Percentiles rank a stretch among this genome's conserved stretches.
Conservation (phyloP, 2,113 vertebrate species). For the Tauraco erythrolophus region DNA sequence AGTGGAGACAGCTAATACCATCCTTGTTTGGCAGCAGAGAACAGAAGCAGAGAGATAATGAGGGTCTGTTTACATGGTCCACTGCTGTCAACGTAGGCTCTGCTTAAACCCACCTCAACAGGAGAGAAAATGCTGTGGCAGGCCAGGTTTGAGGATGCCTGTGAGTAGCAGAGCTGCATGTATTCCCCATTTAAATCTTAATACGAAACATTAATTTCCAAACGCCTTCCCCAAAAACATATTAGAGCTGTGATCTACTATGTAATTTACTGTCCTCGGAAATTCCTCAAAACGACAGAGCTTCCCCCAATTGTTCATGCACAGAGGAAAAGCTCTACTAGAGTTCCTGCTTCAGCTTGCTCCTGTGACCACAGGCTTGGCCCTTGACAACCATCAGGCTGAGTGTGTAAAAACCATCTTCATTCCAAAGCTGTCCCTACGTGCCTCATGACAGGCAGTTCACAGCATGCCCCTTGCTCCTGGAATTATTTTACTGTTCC, state of each 20-base stretch:
- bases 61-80: neutral
- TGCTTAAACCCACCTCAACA: neutral
- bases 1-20: neutral
- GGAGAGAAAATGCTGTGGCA: neutral
- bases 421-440: slow-evolving; percentile 15
- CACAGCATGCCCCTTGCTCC: neutral
- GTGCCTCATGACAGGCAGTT: slow-evolving; percentile 10
- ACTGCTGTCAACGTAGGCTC: neutral
- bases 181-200: slow-evolving; percentile 35
- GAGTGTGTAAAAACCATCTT: slow-evolving; percentile 49
- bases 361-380: neutral
- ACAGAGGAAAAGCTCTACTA: slow-evolving; percentile 62
- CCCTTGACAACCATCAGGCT: neutral
- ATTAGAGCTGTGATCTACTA: slow-evolving; percentile 67
- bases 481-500: neutral
- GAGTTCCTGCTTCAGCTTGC: slow-evolving; percentile 48
- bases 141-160: neutral
- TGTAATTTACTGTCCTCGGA: slow-evolving; percentile 73
- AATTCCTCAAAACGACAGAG: slow-evolving; percentile 72
- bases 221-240: slow-evolving; percentile 66
- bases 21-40: neutral
- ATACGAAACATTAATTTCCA: slow-evolving; percentile 73
- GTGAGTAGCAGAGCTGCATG: neutral
- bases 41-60: neutral
- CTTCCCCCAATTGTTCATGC: slow-evolving; percentile 80